Conservation (phyloP, 2,888 invertebrate genomes). For the Tenthredo notha region DNA sequence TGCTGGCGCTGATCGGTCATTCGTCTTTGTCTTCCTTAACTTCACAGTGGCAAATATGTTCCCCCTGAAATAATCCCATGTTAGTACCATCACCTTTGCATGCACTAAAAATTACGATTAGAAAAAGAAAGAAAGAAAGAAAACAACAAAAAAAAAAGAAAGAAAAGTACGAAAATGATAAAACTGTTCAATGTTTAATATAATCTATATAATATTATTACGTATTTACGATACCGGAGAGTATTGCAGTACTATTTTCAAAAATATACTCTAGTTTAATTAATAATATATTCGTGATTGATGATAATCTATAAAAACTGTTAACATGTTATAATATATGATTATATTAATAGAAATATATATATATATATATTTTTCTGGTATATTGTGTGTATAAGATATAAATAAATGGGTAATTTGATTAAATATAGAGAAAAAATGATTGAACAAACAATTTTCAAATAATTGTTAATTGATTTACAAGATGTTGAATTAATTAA, state of each 20-base stretch:
- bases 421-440: neutral
- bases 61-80: conserved; percentile 82
- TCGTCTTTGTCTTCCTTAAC: conserved; percentile 92
- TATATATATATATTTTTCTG: neutral
- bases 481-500: neutral
- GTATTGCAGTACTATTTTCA: conserved; percentile 26
- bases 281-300: neutral
- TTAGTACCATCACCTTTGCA: conserved; percentile 51
- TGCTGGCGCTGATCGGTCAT: conserved; percentile 91
- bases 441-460: neutral
- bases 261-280: neutral
- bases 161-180: neutral
- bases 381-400: neutral
- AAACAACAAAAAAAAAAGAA: neutral
- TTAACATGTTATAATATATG: neutral
- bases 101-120: conserved; percentile 11
- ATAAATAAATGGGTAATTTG: neutral
- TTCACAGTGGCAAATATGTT: conserved; percentile 94
- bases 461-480: neutral
- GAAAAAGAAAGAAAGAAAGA: neutral
- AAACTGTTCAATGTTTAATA: neutral
- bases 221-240: conserved; percentile 40
- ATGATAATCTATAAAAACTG: neutral
- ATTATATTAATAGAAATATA: neutral
- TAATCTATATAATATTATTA: conserved; percentile 13